Percentiles rank a stretch among this genome's conserved stretches.
Evolutionary conservation across 2,797 vertebrate genomes (phyloP).

Genomic region (Chaetophractus vellerosus): DNA sequence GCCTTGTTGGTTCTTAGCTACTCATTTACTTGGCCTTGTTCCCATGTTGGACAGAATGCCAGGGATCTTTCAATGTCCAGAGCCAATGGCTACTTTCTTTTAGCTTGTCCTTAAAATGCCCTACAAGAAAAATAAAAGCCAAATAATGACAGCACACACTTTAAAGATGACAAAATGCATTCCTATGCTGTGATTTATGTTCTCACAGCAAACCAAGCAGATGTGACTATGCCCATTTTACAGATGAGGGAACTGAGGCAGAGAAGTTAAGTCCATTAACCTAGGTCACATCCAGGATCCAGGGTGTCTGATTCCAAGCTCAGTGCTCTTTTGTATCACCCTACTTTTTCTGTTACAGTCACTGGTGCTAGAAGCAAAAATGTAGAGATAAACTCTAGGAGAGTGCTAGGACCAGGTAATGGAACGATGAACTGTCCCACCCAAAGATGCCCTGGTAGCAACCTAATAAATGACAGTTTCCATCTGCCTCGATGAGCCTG

Average conservation of each 20-base stretch:
- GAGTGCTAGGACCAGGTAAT: neutral
- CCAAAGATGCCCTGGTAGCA: neutral
- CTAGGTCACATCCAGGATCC: neutral
- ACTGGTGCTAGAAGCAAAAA: neutral
- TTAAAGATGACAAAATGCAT: neutral
- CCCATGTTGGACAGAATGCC: neutral
- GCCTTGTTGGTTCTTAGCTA: neutral
- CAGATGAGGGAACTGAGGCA: conserved; percentile 24
- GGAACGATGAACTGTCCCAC: neutral
- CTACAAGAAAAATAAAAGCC: neutral
- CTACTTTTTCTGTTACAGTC: neutral
- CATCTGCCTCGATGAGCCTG: neutral
- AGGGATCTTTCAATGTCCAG: neutral
- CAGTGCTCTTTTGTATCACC: neutral
- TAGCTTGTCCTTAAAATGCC: conserved; percentile 27
- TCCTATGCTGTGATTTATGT: neutral
- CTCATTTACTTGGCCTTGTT: neutral
- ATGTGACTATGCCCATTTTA: neutral
- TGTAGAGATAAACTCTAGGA: neutral
- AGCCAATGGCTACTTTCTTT: neutral
- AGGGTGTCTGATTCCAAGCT: neutral
- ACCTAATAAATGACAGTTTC: too few relatives aligned
- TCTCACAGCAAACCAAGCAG: neutral
- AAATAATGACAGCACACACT: neutral
- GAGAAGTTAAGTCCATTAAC: neutral